phyloP scores from a whole-genome alignment of 2,888 invertebrate genomes.

The Atrina japonica region DNA sequence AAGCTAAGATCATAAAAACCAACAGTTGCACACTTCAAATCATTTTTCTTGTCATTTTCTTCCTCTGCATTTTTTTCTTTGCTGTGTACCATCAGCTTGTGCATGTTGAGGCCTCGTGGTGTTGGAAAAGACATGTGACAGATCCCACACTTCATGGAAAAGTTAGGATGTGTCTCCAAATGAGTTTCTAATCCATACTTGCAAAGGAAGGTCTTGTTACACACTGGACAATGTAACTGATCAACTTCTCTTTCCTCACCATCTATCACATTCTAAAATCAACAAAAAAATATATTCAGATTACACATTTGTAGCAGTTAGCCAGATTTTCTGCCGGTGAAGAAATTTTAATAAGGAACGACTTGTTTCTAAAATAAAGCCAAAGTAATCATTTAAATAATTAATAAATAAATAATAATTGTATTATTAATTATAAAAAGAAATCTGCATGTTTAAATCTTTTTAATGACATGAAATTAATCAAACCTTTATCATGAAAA shows the following conservation, averaged over 20 bases:
- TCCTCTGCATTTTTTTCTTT: slow-evolving; percentile 35
- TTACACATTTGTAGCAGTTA: too few relatives aligned
- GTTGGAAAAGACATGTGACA: slow-evolving; percentile 88
- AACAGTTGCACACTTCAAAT: slow-evolving; percentile 35
- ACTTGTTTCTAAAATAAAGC: too few relatives aligned
- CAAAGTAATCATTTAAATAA: too few relatives aligned
- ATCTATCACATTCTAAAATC: slow-evolving; percentile 15
- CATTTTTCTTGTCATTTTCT: slow-evolving; percentile 33
- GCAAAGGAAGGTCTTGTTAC: slow-evolving; percentile 85
- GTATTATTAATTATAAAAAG: too few relatives aligned
- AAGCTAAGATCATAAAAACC: slow-evolving; percentile 84
- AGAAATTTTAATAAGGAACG: too few relatives aligned
- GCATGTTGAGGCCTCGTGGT: slow-evolving; percentile 87
- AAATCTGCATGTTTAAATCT: too few relatives aligned
- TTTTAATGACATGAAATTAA: too few relatives aligned
- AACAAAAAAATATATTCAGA: background rate
- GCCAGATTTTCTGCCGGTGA: too few relatives aligned
- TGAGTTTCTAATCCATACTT: slow-evolving; percentile 85
- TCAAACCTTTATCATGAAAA: too few relatives aligned
- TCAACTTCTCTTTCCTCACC: slow-evolving; percentile 50
- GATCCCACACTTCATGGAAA: slow-evolving; percentile 86
- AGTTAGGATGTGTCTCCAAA: slow-evolving; percentile 86
- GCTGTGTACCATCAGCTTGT: slow-evolving; percentile 85
- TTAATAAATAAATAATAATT: too few relatives aligned
- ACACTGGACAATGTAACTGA: slow-evolving; percentile 84